Evolutionary conservation across 35 echinoderm and acorn worm genomes (phyloP).

Genomic region (Hemicentrotus pulcherrimus): DNA sequence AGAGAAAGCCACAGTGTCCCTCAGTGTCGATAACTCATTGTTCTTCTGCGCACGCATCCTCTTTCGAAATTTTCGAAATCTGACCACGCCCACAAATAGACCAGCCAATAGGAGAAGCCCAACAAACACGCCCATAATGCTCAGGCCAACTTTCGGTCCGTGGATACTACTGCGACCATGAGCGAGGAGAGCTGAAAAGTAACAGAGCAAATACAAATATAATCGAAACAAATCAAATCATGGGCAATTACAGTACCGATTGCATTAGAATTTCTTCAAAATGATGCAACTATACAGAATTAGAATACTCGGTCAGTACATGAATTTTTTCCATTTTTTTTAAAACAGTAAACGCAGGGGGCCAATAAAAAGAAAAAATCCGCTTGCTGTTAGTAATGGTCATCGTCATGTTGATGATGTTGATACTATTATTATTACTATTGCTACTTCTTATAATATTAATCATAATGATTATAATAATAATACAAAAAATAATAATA

Average conservation of each 20-base stretch:
- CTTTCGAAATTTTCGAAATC: background rate
- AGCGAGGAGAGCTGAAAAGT: background rate
- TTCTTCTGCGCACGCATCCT: background rate
- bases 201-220: background rate
- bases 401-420: background rate
- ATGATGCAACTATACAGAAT: no score
- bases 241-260: background rate
- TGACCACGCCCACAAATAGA: constrained; percentile 12
- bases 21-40: constrained; percentile 21
- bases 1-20: constrained; percentile 19
- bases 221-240: background rate
- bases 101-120: constrained; percentile 17
- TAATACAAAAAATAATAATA: background rate
- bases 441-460: background rate
- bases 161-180: background rate
- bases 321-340: no score
- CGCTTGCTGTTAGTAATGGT: background rate
- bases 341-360: no score
- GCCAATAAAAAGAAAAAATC: no score
- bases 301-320: no score
- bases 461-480: background rate
- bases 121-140: constrained; percentile 40
- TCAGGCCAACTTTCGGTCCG: constrained; percentile 11
- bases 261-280: no score
- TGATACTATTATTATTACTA: background rate